Conservation (phyloP, 1,140 invertebrate species). For the Carcinoscorpius rotundicauda region DNA sequence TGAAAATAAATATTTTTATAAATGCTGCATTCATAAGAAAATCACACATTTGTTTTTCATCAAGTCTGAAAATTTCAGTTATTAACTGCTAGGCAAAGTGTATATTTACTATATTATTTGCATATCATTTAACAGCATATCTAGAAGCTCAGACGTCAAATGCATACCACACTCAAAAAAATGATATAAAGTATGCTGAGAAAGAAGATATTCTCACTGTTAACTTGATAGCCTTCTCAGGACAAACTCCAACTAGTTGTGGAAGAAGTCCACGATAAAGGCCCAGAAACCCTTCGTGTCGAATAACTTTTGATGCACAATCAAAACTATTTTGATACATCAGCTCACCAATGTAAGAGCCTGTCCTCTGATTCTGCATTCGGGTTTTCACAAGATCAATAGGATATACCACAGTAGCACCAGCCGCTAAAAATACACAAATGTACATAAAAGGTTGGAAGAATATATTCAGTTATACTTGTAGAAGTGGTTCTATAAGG, state of each 20-base stretch:
- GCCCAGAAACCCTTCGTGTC: conserved; percentile 88
- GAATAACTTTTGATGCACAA: conserved; percentile 87
- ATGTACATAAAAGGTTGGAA: conserved; percentile 20
- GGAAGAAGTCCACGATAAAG: conserved; percentile 90
- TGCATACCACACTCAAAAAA: background rate
- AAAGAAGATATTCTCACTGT: conserved; percentile 51
- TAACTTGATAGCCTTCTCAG: conserved; percentile 98
- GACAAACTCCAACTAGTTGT: conserved; percentile 95
- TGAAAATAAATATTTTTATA: too few species aligned
- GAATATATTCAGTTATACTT: too few species aligned
- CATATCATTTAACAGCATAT: too few species aligned
- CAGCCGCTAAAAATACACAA: conserved; percentile 56
- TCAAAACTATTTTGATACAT: conserved; percentile 96
- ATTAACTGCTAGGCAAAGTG: too few species aligned
- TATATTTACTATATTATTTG: too few species aligned
- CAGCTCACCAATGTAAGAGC: conserved; percentile 86
- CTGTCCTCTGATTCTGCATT: conserved; percentile 95
- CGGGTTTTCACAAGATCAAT: conserved; percentile 98
- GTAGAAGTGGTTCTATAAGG: too few species aligned
- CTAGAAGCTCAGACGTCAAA: too few species aligned
- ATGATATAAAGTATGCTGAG: background rate
- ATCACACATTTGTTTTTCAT: too few species aligned
- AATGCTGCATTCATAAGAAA: too few species aligned
- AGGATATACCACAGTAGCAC: conserved; percentile 95
- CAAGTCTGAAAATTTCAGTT: too few species aligned